Evolutionary conservation across 1,140 invertebrate genomes (phyloP), one percentile per base, ranked within the genome.

Genomic region (Drosophila littoralis): DNA sequence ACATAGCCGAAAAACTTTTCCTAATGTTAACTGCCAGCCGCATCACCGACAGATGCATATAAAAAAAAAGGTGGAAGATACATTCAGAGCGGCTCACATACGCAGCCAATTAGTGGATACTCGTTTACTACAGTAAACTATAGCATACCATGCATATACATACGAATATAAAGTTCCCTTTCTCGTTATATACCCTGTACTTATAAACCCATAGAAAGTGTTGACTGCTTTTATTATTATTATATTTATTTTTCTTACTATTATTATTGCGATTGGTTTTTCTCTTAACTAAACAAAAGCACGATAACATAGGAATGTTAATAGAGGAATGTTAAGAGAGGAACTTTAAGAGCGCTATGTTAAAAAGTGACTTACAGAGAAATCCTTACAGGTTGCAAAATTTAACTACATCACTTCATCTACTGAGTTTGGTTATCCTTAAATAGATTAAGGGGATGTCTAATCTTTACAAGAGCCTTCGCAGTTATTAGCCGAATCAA

Each of bases 1-100:
- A 75, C 54, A 61, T 57, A 69, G 73, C 40, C 73, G 36, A 77
- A 74, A 77, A 77, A 77, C 65, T 77, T 77, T 75, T 55, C 36
- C 64, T 43, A 72, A 76, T 69, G 65, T 59, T 60, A 69, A 75
- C 64, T 42, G 58, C 75, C 57, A 58, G 74, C 50, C 43, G 63
- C 61, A 54, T 66, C 63, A 48, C 13, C 38, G 60, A 51, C 52
- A 72, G 51, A 35, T 72, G 61, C 64, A 67, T 61, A 59, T 65
- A 61, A 67, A 61, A 33, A 52, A 52, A 52, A 36, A 36, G 1
- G 22, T 13, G 13, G 45, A 28, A 48, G 68, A 71, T 75, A 75
- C 60, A 66, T 33, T 63, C n/a, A 38, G 13, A 59, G 69, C 35
- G 54, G 28, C 69, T 43, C 54, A 52, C 54, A 57, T 59, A 50